A percentile compares a stretch with the other conserved stretches of the same genome.
Evolutionary conservation across 1,140 invertebrate genomes (phyloP).

Genomic region (Alviniconcha marisindica): DNA sequence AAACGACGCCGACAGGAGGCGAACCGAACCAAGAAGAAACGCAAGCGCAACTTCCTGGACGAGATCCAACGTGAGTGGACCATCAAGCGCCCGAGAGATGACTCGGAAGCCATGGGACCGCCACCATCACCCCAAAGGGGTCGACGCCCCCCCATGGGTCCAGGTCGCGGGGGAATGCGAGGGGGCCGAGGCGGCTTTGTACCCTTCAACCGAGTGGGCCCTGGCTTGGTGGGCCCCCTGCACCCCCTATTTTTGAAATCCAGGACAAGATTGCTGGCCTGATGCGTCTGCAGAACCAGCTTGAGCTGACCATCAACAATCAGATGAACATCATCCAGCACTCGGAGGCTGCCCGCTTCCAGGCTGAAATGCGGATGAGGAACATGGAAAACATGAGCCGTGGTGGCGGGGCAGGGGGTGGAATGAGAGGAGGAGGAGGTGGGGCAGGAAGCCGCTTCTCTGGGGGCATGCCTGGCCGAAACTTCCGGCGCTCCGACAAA

Average conservation of each 20-base stretch:
- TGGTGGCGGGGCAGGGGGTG: neutral
- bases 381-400: neutral
- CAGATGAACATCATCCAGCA: conserved; percentile 31
- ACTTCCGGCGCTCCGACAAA: neutral
- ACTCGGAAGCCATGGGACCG: neutral
- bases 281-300: conserved; percentile 33
- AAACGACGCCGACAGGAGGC: neutral
- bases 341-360: conserved; percentile 5
- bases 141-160: neutral
- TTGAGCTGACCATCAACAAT: conserved; percentile 30
- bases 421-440: neutral
- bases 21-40: conserved; percentile 31
- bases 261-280: conserved; percentile 23
- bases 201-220: conserved; percentile 1
- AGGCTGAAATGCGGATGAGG: neutral
- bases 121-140: neutral
- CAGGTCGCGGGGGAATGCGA: neutral
- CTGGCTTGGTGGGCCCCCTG: neutral
- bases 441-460: neutral
- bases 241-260: neutral
- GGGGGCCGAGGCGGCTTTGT: neutral
- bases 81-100: neutral
- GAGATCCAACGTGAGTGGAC: conserved; percentile 25
- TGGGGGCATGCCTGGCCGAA: neutral
- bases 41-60: conserved; percentile 20